phyloP scores from a whole-genome alignment of 2,888 invertebrate genomes.

The Drosophila neutralis region DNA sequence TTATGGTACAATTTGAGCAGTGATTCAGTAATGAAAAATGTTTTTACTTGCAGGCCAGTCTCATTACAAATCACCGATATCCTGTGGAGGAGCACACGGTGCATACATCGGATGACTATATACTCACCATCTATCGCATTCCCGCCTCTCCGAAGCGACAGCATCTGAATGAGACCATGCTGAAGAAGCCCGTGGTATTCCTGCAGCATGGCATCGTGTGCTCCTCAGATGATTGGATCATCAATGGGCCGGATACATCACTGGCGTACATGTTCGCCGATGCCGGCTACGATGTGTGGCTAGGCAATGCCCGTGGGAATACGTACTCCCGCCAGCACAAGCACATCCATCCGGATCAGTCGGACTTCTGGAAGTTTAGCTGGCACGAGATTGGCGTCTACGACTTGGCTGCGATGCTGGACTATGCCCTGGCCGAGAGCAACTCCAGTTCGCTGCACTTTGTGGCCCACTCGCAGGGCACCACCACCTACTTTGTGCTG shows the following conservation, averaged over 20 bases:
- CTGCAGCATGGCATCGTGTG: constrained; percentile 90
- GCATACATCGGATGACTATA: constrained; percentile 80
- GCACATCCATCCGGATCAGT: constrained; percentile 85
- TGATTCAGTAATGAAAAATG: neutral
- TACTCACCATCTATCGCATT: constrained; percentile 82
- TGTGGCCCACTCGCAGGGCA: constrained; percentile 88
- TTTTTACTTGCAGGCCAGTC: constrained; percentile 65
- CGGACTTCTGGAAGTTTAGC: constrained; percentile 88
- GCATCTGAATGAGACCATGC: constrained; percentile 28
- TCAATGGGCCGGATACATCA: constrained; percentile 88
- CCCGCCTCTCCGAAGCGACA: constrained; percentile 75
- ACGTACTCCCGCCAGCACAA: constrained; percentile 86
- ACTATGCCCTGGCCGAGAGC: constrained; percentile 87
- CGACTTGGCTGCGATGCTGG: constrained; percentile 93
- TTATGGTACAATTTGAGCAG: neutral
- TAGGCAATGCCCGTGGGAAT: constrained; percentile 91
- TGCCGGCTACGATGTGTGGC: constrained; percentile 91
- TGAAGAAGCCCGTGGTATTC: constrained; percentile 85
- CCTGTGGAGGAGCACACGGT: constrained; percentile 88
- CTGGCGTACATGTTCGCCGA: constrained; percentile 86
- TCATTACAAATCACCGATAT: constrained; percentile 85
- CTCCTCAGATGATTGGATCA: constrained; percentile 90
- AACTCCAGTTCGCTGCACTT: constrained; percentile 88
- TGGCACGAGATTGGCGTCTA: constrained; percentile 90
- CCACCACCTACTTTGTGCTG: constrained; percentile 90